A percentile compares a stretch with the other conserved stretches of the same genome.
Conservation (phyloP, 2,797 vertebrate species). For the Taeniopygia guttata region DNA sequence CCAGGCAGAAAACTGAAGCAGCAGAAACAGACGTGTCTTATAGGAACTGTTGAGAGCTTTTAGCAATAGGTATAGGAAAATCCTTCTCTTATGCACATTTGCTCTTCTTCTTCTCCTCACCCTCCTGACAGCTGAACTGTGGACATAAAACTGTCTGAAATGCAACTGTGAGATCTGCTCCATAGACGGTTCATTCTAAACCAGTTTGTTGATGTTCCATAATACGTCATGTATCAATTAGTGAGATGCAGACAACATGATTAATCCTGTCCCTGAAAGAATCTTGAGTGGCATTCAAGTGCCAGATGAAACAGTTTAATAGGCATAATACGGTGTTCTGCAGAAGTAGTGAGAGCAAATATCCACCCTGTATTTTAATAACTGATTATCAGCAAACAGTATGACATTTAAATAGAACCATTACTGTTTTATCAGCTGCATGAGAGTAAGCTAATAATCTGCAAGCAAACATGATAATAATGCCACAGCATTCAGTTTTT, state of each 20-base stretch:
- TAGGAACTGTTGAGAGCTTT: background rate
- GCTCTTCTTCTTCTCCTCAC: background rate
- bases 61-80: background rate
- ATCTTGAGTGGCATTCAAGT: background rate
- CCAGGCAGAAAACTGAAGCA: background rate
- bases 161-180: background rate
- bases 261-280: background rate
- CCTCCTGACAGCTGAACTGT: background rate
- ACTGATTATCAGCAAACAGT: background rate
- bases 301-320: background rate
- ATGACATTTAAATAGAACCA: background rate
- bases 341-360: background rate
- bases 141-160: background rate
- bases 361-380: background rate
- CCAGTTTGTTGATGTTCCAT: background rate
- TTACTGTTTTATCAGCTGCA: background rate
- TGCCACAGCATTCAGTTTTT: background rate
- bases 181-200: background rate
- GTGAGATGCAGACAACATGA: background rate
- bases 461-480: background rate
- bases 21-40: background rate
- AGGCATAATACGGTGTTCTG: background rate
- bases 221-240: background rate
- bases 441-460: background rate
- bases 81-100: background rate